phyloP scores from a whole-genome alignment of 2,888 invertebrate genomes.

The Balanococcus diminutus region DNA sequence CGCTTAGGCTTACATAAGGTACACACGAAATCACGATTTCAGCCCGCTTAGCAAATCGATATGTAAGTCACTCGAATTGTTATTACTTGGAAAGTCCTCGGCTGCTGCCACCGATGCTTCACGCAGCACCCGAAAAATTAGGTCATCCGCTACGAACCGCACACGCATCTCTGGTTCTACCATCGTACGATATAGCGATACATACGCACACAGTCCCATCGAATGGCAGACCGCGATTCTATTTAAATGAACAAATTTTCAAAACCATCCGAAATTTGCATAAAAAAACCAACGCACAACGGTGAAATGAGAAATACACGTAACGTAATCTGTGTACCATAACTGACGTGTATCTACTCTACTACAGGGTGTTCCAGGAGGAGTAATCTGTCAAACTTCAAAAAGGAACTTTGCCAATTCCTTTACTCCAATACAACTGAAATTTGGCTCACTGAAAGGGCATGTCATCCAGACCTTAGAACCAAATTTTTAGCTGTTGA shows the following conservation, averaged over 20 bases:
- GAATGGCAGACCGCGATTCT: neutral
- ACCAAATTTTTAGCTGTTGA: too few relatives aligned
- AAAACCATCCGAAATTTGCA: neutral
- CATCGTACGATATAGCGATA: neutral
- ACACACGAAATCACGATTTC: slow-evolving; percentile 47
- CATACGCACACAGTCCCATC: neutral
- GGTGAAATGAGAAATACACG: neutral
- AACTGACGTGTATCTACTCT: too few relatives aligned
- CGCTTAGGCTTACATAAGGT: slow-evolving; percentile 49
- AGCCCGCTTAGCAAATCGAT: slow-evolving; percentile 44
- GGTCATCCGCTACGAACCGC: slow-evolving; percentile 23
- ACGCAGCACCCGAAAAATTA: neutral
- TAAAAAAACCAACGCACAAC: neutral
- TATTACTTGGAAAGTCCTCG: neutral
- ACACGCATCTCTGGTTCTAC: neutral
- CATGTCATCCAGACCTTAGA: too few relatives aligned
- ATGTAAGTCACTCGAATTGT: neutral
- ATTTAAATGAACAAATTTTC: too few relatives aligned
- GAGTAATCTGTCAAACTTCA: too few relatives aligned
- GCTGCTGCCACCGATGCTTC: neutral
- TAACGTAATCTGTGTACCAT: too few relatives aligned
- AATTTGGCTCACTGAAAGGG: too few relatives aligned
- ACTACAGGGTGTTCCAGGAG: too few relatives aligned
- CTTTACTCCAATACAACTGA: too few relatives aligned
- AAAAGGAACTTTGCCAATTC: too few relatives aligned